These are phyloP conservation scores for Indicator maculatus DNA, from an alignment of 2,113 vertebrate genomes.

Conservation along the genomic window DNA sequence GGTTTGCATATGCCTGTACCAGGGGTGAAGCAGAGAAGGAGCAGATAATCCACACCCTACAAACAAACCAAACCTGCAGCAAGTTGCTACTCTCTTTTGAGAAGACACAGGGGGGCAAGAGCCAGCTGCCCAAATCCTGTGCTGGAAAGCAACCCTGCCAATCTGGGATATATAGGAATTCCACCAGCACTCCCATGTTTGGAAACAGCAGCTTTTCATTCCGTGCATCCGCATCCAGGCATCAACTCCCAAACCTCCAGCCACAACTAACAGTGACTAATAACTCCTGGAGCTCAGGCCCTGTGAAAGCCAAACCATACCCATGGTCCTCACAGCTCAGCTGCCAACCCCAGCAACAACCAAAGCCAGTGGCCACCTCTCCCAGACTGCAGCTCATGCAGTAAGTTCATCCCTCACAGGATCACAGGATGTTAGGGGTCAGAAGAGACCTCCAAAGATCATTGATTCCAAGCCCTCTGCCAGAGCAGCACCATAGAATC, in stretches of 20 bases:
- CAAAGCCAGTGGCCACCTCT: not conserved
- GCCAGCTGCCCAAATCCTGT: rapidly evolving
- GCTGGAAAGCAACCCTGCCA: not conserved
- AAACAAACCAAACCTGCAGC: not conserved
- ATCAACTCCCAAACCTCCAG: not conserved
- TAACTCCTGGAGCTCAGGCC: not conserved
- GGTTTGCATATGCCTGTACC: not conserved
- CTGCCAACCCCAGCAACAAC: not conserved
- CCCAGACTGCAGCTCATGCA: not conserved
- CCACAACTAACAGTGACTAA: not conserved
- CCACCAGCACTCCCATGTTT: not conserved
- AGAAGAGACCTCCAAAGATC: too few relatives aligned
- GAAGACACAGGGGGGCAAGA: rapidly evolving
- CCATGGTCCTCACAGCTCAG: not conserved
- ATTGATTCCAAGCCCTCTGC: too few relatives aligned
- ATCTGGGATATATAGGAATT: rapidly evolving
- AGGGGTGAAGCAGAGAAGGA: rapidly evolving
- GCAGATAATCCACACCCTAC: not conserved
- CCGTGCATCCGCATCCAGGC: not conserved
- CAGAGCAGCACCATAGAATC: too few relatives aligned
- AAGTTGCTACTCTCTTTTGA: not conserved
- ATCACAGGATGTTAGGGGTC: too few relatives aligned
- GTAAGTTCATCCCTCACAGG: not conserved
- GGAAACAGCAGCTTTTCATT: not conserved
- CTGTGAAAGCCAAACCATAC: rapidly evolving